These are phyloP conservation scores for Python bivittatus DNA, from an alignment of 2,113 vertebrate species.

Conservation along the genomic window DNA sequence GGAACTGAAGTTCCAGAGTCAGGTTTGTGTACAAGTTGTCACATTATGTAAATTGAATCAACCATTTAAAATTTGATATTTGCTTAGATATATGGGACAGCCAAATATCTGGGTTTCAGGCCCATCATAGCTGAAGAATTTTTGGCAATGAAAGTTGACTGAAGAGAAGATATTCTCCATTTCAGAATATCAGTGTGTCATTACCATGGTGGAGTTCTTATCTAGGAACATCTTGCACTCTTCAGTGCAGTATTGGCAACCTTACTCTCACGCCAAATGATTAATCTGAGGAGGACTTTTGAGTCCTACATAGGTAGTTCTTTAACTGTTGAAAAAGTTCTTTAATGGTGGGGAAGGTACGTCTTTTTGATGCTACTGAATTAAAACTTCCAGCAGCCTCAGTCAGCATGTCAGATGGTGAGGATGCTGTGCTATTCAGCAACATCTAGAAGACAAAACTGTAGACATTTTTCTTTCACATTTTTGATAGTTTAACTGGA, in stretches of 20 bases:
- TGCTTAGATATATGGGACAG: neutral
- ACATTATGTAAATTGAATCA: neutral
- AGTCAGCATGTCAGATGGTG: neutral
- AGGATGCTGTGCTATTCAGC: neutral
- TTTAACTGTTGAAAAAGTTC: neutral
- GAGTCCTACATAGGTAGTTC: neutral
- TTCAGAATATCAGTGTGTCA: neutral
- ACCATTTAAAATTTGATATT: neutral
- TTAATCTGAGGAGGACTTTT: neutral
- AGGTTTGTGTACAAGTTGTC: neutral
- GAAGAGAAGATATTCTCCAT: neutral
- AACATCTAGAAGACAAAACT: neutral
- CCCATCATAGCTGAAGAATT: neutral
- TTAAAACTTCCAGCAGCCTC: neutral
- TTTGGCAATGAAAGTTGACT: neutral
- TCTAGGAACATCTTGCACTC: neutral
- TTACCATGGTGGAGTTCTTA: neutral
- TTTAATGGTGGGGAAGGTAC: neutral
- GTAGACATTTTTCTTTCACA: neutral
- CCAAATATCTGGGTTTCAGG: neutral
- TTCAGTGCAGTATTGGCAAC: neutral
- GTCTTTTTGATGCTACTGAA: neutral
- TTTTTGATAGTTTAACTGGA: neutral
- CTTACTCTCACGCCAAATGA: neutral
- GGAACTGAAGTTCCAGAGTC: neutral